Evolutionary conservation across 2,888 invertebrate species (phyloP).

Genomic region (Nomada ferruginata): DNA sequence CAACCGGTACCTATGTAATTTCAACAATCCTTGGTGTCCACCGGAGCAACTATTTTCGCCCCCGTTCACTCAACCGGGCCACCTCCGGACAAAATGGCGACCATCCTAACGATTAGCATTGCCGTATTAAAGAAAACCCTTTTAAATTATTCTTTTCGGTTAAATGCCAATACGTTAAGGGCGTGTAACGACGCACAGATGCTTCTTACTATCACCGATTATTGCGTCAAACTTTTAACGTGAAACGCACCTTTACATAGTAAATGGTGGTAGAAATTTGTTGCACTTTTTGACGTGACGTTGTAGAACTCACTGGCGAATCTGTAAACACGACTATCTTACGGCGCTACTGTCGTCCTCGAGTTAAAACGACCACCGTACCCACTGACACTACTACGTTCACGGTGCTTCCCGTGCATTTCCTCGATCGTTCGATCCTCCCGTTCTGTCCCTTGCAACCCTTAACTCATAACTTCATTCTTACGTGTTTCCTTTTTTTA

Average conservation of each 20-base stretch:
- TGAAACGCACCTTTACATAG: slow-evolving; percentile 82
- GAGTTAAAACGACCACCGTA: slow-evolving; percentile 51
- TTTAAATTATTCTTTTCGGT: slow-evolving; percentile 32
- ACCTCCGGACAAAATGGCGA: slow-evolving; percentile 84
- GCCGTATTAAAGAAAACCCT: slow-evolving; percentile 73
- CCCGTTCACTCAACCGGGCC: slow-evolving; percentile 80
- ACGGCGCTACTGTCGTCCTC: slow-evolving; percentile 75
- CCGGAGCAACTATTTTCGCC: slow-evolving; percentile 77
- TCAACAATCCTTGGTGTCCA: slow-evolving; percentile 65
- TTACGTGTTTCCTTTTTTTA: neutral
- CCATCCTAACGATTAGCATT: slow-evolving; percentile 82
- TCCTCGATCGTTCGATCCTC: slow-evolving; percentile 31
- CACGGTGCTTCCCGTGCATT: slow-evolving; percentile 46
- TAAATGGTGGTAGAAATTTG: slow-evolving; percentile 81
- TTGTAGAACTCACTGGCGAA: slow-evolving; percentile 82
- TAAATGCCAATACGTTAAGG: slow-evolving; percentile 13
- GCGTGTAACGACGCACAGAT: slow-evolving; percentile 3
- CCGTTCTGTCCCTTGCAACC: neutral
- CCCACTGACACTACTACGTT: slow-evolving; percentile 56
- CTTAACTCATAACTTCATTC: neutral
- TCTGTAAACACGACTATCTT: slow-evolving; percentile 81
- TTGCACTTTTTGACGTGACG: slow-evolving; percentile 83
- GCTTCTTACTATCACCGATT: slow-evolving; percentile 27
- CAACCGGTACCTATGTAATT: slow-evolving; percentile 59
- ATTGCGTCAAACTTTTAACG: slow-evolving; percentile 26